Percentiles rank a stretch among this genome's conserved stretches.
Conservation (phyloP, 2,888 invertebrate genomes). For the Ichneumoninae sp. region DNA sequence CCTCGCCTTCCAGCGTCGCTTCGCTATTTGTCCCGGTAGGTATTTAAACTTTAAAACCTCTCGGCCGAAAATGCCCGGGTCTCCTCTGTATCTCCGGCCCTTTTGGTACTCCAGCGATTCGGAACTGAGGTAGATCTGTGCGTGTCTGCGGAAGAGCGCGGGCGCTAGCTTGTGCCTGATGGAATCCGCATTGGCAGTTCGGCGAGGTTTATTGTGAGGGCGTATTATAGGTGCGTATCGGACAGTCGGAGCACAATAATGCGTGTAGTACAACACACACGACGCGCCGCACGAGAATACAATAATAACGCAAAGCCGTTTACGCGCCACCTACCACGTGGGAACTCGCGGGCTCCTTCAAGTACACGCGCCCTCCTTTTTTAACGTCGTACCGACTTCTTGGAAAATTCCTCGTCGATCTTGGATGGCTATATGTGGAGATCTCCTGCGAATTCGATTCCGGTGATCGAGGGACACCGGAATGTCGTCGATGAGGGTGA, state of each 20-base stretch:
- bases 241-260: constrained; percentile 21
- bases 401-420: constrained; percentile 45
- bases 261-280: constrained; percentile 55
- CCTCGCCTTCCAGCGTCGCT: constrained; percentile 16
- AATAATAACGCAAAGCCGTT: constrained; percentile 67
- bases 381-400: constrained; percentile 12
- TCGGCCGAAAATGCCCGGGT: constrained; percentile 35
- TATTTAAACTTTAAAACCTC: constrained; percentile 66
- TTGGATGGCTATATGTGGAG: neutral
- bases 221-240: constrained; percentile 26
- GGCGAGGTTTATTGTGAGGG: constrained; percentile 44
- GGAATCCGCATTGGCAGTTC: constrained; percentile 58
- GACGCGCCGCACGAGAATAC: constrained; percentile 65
- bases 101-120: constrained; percentile 42
- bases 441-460: constrained; percentile 61
- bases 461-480: constrained; percentile 20
- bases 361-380: constrained; percentile 59
- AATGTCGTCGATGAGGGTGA: constrained; percentile 35
- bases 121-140: constrained; percentile 37
- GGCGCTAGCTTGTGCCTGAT: constrained; percentile 51
- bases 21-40: constrained; percentile 50
- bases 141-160: constrained; percentile 31
- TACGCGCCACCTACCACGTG: constrained; percentile 70
- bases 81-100: constrained; percentile 36
- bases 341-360: constrained; percentile 61